Conservation (phyloP, 2,113 vertebrate genomes). For the Sapayoa aenigma region DNA sequence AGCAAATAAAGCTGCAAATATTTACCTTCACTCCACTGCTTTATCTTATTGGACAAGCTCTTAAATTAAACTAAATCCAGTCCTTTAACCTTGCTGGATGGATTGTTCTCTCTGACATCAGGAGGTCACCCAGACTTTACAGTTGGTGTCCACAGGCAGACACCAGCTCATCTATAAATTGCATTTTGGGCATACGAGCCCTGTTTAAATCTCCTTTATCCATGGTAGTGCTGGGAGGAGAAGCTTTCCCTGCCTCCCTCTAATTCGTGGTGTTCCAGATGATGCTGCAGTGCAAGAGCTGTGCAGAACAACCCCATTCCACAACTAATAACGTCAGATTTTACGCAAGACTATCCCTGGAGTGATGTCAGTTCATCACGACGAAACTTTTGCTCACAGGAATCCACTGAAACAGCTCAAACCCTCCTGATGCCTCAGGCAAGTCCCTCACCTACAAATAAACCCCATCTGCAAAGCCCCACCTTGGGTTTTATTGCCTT, state of each 20-base stretch:
- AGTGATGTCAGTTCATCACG: no score
- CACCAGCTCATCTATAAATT: neutral
- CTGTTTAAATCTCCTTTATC: neutral
- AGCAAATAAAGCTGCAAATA: slow-evolving; percentile 61
- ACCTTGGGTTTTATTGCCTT: neutral
- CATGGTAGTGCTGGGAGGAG: neutral
- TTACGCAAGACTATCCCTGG: neutral
- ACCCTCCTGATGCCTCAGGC: neutral
- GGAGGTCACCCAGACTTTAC: neutral
- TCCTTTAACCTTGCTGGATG: slow-evolving; percentile 35
- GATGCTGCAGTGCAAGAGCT: neutral
- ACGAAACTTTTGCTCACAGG: neutral
- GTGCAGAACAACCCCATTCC: neutral
- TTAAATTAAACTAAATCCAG: slow-evolving; percentile 50
- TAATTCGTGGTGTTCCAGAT: neutral
- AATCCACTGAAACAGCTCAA: neutral
- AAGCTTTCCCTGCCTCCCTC: neutral
- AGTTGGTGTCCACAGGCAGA: neutral
- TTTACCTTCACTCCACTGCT: slow-evolving; percentile 29
- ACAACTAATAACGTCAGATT: neutral
- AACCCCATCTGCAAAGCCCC: neutral
- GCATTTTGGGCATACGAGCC: neutral
- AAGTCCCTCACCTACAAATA: neutral
- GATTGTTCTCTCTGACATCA: neutral
- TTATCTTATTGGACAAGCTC: slow-evolving; percentile 49